Base-by-base conservation (phyloP, 1,140 invertebrate genomes). In the Helicoverpa zea region DNA sequence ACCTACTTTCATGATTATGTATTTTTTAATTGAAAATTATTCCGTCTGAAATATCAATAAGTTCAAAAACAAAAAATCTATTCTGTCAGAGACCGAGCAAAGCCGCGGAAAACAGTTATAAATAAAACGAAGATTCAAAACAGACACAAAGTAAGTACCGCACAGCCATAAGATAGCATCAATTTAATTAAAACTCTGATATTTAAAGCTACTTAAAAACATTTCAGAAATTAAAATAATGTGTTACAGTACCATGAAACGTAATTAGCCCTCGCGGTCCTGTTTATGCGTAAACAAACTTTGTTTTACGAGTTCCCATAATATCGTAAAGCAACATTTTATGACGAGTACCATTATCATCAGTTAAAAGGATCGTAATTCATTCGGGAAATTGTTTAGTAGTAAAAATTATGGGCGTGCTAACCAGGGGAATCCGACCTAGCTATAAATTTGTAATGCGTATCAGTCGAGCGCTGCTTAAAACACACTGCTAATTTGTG, bases 251-350 rank as follows among this genome's bases (percentile, higher is more conserved):
- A 68, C 47, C 61, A 66, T 68, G 16, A 58, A 79, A 47, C 29
- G 51, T 58, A 79, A 79, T 79, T 79, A 79, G 64, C 52, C 52
- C 49, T 10, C 7, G 0, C 35, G 35, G 64, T 43, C 76, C 54
- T 56, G 64, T 79, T 79, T 70, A 59, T 56, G 29, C 52, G 64
- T 70, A 79, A 68, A 79, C 76, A 79, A 79, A 79, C 51, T 79
- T 79, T 68, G 64, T 68, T 77, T 79, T 79, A 79, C 63, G 76
- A 70, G 63, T 68, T 79, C 18, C 51, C 47, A 70, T 79, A 68
- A 79, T 79, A 63, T 79, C 76, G 76, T 79, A 79, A 79, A 79
- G 51, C 64, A 64, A 18, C 49, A 56, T 77, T 77, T 66, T 79
- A 68, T 70, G 63, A 68, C 23, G n/a, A 79, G 18, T 79, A 29